phyloP scores from a whole-genome alignment of 2,113 vertebrate genomes.

The Lycaon pictus region DNA sequence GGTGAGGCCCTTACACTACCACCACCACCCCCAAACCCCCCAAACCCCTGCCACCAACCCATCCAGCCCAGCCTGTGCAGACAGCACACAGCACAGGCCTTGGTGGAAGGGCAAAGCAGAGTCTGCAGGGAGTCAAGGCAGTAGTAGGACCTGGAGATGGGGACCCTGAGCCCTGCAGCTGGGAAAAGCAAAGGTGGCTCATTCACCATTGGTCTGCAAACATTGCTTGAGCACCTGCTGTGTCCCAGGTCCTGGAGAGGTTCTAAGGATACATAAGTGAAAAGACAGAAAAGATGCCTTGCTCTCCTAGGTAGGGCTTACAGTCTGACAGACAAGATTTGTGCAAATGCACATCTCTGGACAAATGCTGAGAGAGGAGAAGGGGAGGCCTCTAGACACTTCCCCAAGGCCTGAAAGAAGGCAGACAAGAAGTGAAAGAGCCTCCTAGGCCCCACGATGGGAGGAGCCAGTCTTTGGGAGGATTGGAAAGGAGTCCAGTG shows the following conservation, averaged over 20 bases:
- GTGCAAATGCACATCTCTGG: not conserved
- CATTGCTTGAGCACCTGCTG: not conserved
- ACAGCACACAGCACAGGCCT: accelerated
- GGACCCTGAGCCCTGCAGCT: not conserved
- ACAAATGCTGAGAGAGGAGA: not conserved
- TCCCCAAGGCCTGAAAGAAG: not conserved
- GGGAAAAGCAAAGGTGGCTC: not conserved
- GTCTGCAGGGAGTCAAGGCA: not conserved
- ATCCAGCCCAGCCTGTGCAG: not conserved
- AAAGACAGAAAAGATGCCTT: not conserved
- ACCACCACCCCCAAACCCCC: accelerated
- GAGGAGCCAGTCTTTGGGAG: not conserved
- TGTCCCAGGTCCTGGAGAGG: no score
- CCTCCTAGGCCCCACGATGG: accelerated
- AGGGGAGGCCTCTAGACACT: not conserved
- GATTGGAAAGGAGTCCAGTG: not conserved
- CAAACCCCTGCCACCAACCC: no score
- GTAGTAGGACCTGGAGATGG: not conserved
- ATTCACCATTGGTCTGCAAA: not conserved
- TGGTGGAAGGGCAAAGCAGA: not conserved
- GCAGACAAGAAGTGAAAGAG: not conserved
- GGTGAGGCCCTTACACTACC: slow-evolving; percentile 85
- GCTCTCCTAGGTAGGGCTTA: not conserved
- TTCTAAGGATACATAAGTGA: not conserved
- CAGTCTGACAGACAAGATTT: not conserved